Evolutionary conservation across 2,888 invertebrate species (phyloP).

Genomic region (Trachelus iudaicus): DNA sequence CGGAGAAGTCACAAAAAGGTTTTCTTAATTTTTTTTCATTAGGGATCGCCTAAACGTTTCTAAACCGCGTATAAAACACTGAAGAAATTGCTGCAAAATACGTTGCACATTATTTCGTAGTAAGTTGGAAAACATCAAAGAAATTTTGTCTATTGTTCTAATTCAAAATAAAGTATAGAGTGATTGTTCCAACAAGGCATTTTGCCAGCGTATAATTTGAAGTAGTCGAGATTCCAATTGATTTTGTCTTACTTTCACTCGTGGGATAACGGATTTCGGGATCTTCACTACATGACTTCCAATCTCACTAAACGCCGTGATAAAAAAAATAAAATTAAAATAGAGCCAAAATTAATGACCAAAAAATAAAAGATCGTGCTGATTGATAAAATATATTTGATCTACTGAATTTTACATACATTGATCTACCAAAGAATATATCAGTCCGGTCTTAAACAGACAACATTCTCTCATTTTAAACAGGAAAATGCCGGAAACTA

Average conservation of each 20-base stretch:
- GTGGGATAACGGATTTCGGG: constrained; percentile 23
- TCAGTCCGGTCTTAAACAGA: background rate
- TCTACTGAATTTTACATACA: background rate
- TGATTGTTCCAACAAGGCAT: background rate
- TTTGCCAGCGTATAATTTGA: background rate
- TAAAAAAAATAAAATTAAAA: background rate
- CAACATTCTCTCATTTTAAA: background rate
- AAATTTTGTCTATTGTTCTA: background rate
- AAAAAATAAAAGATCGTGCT: background rate
- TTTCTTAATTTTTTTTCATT: background rate
- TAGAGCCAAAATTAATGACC: background rate
- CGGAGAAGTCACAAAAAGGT: background rate
- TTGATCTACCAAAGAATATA: background rate
- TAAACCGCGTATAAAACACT: background rate
- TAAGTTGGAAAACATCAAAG: background rate
- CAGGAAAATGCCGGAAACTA: too few species aligned
- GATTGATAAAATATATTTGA: background rate
- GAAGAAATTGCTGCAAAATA: background rate
- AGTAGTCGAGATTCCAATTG: constrained; percentile 31
- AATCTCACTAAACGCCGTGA: background rate
- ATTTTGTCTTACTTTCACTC: constrained; percentile 48
- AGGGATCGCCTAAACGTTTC: background rate
- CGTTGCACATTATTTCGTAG: background rate
- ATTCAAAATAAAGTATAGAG: background rate
- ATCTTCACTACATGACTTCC: constrained; percentile 8